Base-by-base conservation (phyloP, 2,113 vertebrate species). In the Rhinolophus sinicus region DNA sequence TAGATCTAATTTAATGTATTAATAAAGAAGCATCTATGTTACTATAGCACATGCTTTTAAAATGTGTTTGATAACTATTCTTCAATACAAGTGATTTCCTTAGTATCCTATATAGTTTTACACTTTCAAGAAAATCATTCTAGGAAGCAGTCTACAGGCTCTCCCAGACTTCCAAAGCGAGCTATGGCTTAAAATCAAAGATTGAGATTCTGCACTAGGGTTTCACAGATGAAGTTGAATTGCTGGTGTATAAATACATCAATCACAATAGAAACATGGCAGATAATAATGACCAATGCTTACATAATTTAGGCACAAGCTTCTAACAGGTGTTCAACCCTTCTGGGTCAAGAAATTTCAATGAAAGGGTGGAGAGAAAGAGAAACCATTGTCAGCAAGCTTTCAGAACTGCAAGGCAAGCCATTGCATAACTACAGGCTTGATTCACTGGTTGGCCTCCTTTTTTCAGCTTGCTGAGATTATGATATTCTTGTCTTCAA, bases 351-450 rank as follows among this genome's bases (percentile, higher is more conserved):
- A 94, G 97, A 96, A 73, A 85, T 60, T 65, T 97, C 92, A 90
- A 80, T 91, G 88, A 76, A 93, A 91, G 50, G 47, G 21, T 4
- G 52, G 75, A 78, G 64, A 85, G 80, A 96, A 52, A 75, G 82
- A 70, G 76, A 95, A 33, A 64, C 90, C 58, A 5, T 47, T 54
- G 93, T 96, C 80, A 98, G 95, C 95, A 95, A 96, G 69, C 38
- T 80, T 72, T 75, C n/a, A 24, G 88, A 96, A 89, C 85, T 91
- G 93, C 95, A 96, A 40, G 9, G 84, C 7, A 18, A 84, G 94
- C 87, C 21, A 47, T 52, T 97, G 87, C 60, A 1, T 38, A 70
- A 96, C 85, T 44, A 86, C 3, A 77, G 26, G 70, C 35, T n/a
- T 67, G 92, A 92, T 90, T 88, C 94, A 88, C 81, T 77, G 86